Percentiles rank a stretch among this genome's conserved stretches.
These are phyloP conservation scores for Tolypeutes matacus DNA, from an alignment of 2,797 vertebrate species.

Conservation along the genomic window DNA sequence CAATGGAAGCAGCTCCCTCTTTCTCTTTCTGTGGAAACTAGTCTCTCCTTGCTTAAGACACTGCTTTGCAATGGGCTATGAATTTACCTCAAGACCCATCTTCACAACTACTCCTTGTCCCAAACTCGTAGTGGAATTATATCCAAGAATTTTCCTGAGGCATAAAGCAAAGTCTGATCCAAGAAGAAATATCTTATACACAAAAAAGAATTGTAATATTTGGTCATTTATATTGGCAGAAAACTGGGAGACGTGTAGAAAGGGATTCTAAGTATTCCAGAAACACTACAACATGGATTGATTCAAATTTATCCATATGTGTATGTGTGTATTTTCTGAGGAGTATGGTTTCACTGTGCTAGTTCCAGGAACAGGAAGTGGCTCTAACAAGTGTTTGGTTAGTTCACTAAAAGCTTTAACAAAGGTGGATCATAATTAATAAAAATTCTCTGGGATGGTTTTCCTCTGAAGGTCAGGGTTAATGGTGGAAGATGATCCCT, in stretches of 20 bases:
- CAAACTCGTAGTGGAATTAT: neutral
- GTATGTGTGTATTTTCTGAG: neutral
- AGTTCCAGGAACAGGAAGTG: neutral
- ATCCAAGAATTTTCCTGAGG: neutral
- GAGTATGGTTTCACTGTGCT: neutral
- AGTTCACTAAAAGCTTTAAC: neutral
- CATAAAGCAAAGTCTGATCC: neutral
- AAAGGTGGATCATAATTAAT: too few species aligned
- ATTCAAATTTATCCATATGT: neutral
- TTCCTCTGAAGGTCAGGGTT: neutral
- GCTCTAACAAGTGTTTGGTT: neutral
- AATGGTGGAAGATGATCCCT: neutral
- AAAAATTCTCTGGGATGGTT: neutral
- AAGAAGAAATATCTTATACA: neutral
- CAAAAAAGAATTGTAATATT: neutral
- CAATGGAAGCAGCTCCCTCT: neutral
- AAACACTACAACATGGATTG: neutral
- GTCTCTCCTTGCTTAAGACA: neutral
- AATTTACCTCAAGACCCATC: neutral
- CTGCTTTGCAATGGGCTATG: neutral
- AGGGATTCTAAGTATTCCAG: neutral
- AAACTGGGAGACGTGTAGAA: neutral
- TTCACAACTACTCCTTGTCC: neutral
- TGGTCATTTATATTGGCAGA: neutral
- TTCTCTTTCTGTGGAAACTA: neutral